Evolutionary conservation across 2,888 invertebrate species (phyloP).

Genomic region (Amblyjoppa fuscipennis): DNA sequence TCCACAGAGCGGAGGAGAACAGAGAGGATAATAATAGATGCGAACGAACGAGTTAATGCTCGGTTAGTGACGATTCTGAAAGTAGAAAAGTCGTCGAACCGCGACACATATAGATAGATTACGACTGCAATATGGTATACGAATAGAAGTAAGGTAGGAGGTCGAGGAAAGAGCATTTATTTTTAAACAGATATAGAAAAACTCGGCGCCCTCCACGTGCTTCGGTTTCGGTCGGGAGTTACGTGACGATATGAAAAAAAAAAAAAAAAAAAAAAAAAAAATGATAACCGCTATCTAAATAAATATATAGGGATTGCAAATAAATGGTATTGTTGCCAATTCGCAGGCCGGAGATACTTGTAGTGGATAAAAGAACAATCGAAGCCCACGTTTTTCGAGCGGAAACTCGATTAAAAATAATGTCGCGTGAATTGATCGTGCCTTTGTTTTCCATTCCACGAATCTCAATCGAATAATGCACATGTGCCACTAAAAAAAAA

Average conservation of each 20-base stretch:
- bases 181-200: slow-evolving; percentile 2
- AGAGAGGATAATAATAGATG: slow-evolving; percentile 59
- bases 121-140: neutral
- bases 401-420: neutral
- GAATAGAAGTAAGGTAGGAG: slow-evolving; percentile 7
- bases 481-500: too few species aligned
- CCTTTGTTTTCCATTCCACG: neutral
- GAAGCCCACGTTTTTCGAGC: neutral
- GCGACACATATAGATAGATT: slow-evolving; percentile 1
- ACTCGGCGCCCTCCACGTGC: neutral
- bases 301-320: neutral
- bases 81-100: slow-evolving; percentile 45
- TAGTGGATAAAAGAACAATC: neutral
- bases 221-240: neutral
- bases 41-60: slow-evolving; percentile 49
- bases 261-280: too few species aligned
- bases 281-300: neutral
- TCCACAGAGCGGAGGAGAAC: slow-evolving; percentile 15
- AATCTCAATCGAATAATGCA: too few species aligned
- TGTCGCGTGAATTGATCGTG: neutral
- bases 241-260: neutral
- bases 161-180: neutral
- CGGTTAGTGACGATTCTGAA: slow-evolving; percentile 58
- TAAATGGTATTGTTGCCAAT: neutral
- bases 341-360: neutral